Conservation (phyloP, 2,113 vertebrate species). For the Spermophilus dauricus region DNA sequence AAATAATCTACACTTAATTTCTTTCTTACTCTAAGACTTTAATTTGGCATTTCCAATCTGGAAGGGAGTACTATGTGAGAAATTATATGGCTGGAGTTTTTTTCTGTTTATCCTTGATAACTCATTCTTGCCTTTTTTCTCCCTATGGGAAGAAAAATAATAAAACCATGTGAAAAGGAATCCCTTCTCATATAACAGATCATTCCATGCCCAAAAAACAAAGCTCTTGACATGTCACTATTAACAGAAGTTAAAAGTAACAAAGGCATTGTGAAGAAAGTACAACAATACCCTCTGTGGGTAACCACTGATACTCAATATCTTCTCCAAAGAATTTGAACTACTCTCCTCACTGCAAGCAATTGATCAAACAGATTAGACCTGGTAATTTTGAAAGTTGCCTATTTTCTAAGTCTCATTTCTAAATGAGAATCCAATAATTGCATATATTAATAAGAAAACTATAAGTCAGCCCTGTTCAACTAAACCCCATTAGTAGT, state of each 20-base stretch:
- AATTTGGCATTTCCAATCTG: background rate
- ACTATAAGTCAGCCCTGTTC: background rate
- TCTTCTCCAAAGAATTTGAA: background rate
- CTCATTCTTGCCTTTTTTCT: background rate
- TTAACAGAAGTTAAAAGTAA: background rate
- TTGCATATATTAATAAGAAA: conserved; percentile 17
- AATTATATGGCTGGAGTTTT: background rate
- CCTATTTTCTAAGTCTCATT: conserved; percentile 9
- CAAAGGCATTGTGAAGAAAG: background rate
- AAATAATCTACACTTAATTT: conserved; percentile 53
- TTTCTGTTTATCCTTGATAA: background rate
- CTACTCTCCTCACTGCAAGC: conserved; percentile 8
- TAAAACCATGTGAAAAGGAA: conserved; percentile 2
- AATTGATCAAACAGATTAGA: background rate
- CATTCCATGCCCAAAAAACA: background rate
- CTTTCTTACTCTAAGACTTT: background rate
- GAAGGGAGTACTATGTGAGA: background rate
- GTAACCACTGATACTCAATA: background rate
- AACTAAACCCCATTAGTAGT: background rate
- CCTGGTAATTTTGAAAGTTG: background rate
- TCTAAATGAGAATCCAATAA: conserved; percentile 8
- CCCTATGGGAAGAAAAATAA: background rate
- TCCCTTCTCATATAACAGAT: background rate
- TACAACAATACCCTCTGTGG: background rate
- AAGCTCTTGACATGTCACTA: background rate